A percentile compares a stretch with the other conserved stretches of the same genome.
phyloP scores from a whole-genome alignment of 2,888 invertebrate species.

The Lithophane semibrunnea region DNA sequence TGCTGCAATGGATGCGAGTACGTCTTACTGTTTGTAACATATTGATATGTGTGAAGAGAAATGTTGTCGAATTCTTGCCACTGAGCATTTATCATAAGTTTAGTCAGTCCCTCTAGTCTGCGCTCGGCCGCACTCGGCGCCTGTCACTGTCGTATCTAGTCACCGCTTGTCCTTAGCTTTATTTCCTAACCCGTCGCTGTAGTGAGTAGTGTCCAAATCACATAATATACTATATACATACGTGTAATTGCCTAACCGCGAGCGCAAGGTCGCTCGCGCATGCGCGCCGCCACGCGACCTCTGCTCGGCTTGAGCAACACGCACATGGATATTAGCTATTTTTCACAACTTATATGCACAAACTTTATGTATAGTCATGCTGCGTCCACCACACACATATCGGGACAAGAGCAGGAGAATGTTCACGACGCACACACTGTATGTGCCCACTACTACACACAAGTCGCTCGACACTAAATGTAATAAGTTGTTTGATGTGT shows the following conservation, averaged over 20 bases:
- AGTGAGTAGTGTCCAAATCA: constrained; percentile 24
- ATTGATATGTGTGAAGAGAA: background rate
- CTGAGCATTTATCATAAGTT: constrained; percentile 2
- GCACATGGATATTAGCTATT: constrained; percentile 26
- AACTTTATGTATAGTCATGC: background rate
- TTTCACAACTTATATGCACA: constrained; percentile 10
- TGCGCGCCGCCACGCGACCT: constrained; percentile 39
- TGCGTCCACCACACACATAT: background rate
- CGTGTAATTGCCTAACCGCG: constrained; percentile 34
- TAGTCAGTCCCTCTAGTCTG: constrained; percentile 41
- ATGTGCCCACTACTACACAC: background rate
- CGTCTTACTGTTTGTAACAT: background rate
- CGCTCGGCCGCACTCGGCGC: background rate
- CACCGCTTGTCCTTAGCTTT: constrained; percentile 61
- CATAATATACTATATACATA: constrained; percentile 19
- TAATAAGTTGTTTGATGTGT: background rate
- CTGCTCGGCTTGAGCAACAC: constrained; percentile 47
- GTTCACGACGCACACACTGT: too few species aligned
- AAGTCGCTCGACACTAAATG: background rate
- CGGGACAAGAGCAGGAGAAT: background rate
- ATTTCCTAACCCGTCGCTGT: constrained; percentile 42
- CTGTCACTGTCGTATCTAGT: constrained; percentile 57
- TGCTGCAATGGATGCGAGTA: background rate
- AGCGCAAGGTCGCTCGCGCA: constrained; percentile 33
- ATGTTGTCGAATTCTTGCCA: constrained; percentile 13